Evolutionary conservation across 2,113 vertebrate species (phyloP).

Genomic region (Rhinoderma darwinii): DNA sequence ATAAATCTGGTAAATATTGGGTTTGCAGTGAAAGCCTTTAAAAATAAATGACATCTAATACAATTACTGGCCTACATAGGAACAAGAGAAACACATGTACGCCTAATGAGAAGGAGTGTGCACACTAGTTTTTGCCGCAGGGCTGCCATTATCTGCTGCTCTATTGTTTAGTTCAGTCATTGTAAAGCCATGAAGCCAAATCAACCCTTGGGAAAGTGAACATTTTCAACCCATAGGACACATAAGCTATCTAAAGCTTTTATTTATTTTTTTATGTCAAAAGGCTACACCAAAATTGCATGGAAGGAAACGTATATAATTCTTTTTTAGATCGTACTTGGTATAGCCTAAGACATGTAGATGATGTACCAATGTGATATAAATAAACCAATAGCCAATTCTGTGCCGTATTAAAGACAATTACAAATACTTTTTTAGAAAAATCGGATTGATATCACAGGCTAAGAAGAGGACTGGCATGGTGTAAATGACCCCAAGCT

Average conservation of each 20-base stretch:
- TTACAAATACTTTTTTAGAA: background rate
- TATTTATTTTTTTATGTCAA: slow-evolving; percentile 38
- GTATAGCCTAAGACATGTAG: background rate
- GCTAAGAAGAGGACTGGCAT: background rate
- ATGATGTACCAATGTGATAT: background rate
- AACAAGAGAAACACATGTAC: slow-evolving; percentile 46
- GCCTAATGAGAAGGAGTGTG: slow-evolving; percentile 33
- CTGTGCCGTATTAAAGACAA: background rate
- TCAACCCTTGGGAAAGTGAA: slow-evolving; percentile 29
- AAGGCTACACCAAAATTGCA: background rate
- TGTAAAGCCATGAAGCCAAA: slow-evolving; percentile 36
- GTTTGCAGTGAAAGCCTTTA: slow-evolving; percentile 45
- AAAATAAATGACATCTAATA: slow-evolving; percentile 53
- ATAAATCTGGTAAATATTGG: slow-evolving; percentile 44
- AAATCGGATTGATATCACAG: background rate
- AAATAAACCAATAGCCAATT: no score
- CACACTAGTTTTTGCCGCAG: slow-evolving; percentile 46
- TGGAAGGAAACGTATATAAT: background rate
- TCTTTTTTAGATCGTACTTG: background rate
- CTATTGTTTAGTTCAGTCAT: slow-evolving; percentile 32
- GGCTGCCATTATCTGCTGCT: slow-evolving; percentile 51
- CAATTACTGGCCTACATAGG: slow-evolving; percentile 36
- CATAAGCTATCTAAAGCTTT: slow-evolving; percentile 16
- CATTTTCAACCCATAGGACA: slow-evolving; percentile 17
- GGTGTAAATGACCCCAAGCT: background rate